phyloP scores from a whole-genome alignment of 2,888 invertebrate species.

The Pemphredon lugubris region DNA sequence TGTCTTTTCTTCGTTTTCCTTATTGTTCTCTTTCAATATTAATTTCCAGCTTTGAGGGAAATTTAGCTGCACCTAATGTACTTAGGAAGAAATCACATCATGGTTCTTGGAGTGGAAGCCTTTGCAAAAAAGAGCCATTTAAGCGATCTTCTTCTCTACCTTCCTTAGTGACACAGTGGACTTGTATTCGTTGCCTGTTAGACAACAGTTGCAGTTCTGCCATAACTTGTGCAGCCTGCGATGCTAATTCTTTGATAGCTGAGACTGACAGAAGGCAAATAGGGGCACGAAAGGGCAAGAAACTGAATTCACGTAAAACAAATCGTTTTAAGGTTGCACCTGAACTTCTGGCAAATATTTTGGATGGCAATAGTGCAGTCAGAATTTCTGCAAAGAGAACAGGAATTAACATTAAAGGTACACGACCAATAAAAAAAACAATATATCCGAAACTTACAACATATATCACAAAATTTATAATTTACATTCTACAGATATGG shows the following conservation, averaged over 20 bases:
- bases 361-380: slow-evolving; percentile 68
- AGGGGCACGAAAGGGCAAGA: slow-evolving; percentile 76
- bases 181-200: slow-evolving; percentile 88
- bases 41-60: slow-evolving; percentile 49
- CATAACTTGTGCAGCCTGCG: slow-evolving; percentile 88
- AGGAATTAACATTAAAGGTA: slow-evolving; percentile 61
- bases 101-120: slow-evolving; percentile 73
- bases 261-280: slow-evolving; percentile 75
- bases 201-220: slow-evolving; percentile 85
- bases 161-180: slow-evolving; percentile 82
- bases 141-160: slow-evolving; percentile 76
- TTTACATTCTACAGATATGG: slow-evolving; percentile 70
- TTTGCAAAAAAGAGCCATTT: slow-evolving; percentile 55
- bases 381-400: slow-evolving; percentile 58
- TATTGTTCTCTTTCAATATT: slow-evolving; percentile 17
- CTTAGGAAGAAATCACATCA: slow-evolving; percentile 67
- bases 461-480: neutral
- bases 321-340: slow-evolving; percentile 69
- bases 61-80: slow-evolving; percentile 45
- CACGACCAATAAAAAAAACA: neutral
- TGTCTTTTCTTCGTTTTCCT: neutral
- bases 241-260: slow-evolving; percentile 82
- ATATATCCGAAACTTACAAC: neutral
- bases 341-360: slow-evolving; percentile 69
- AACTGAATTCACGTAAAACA: slow-evolving; percentile 71